phyloP scores from a whole-genome alignment of 2,888 invertebrate species.

The Abscondita cerata region DNA sequence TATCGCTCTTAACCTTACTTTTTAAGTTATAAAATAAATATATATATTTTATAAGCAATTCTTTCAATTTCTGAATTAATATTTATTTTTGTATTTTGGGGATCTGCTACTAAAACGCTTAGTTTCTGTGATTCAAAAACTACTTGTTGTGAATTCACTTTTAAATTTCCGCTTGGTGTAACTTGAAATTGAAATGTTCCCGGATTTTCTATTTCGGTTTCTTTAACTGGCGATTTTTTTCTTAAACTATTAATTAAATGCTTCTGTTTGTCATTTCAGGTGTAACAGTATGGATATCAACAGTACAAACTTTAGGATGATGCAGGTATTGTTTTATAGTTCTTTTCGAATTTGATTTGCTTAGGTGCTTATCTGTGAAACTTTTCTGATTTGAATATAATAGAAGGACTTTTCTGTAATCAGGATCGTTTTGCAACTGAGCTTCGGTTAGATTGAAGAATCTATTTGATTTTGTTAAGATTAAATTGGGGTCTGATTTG shows the following conservation, averaged over 20 bases:
- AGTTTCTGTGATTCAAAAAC: conserved; percentile 73
- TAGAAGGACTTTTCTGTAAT: conserved; percentile 29
- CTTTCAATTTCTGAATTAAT: conserved; percentile 51
- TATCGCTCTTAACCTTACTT: too few species aligned
- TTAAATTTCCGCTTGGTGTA: conserved; percentile 74
- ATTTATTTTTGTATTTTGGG: conserved; percentile 69
- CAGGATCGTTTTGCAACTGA: conserved; percentile 13
- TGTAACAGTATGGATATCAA: conserved; percentile 23
- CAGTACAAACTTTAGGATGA: background rate
- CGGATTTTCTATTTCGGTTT: conserved; percentile 35
- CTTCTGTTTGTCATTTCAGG: conserved; percentile 22
- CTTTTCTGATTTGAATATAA: conserved; percentile 25
- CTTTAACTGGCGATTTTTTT: conserved; percentile 32
- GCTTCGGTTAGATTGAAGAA: conserved; percentile 6
- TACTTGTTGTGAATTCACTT: conserved; percentile 74
- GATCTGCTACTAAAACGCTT: conserved; percentile 73
- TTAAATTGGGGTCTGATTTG: background rate
- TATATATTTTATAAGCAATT: too few species aligned
- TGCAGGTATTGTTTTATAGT: background rate
- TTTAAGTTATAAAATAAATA: too few species aligned
- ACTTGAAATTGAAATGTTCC: conserved; percentile 68
- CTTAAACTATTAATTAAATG: conserved; percentile 41
- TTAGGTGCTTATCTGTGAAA: background rate
- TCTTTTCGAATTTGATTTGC: background rate
- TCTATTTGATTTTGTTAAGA: too few species aligned